These are phyloP conservation scores for Sitophilus oryzae DNA, from an alignment of 1,140 invertebrate genomes.

Conservation along the genomic window DNA sequence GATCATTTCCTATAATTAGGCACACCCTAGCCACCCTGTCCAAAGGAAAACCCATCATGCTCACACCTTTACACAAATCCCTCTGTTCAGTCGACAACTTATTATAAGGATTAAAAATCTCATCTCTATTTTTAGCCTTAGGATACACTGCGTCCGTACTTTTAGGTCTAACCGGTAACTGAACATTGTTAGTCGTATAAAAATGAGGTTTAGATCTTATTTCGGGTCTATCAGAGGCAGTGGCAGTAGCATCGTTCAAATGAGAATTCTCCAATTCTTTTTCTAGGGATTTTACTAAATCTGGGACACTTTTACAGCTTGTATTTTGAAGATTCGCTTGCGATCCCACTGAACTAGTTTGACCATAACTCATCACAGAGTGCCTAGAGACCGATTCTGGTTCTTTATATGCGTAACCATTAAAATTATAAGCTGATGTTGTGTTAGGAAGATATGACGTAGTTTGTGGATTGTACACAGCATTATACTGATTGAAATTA, in stretches of 20 bases:
- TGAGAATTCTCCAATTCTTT: constrained; percentile 55
- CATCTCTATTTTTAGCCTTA: constrained; percentile 23
- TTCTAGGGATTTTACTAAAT: constrained; percentile 66
- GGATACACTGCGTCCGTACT: constrained; percentile 28
- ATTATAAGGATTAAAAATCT: constrained; percentile 47
- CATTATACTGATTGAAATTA: constrained; percentile 8
- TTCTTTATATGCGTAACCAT: constrained; percentile 9
- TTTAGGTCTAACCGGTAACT: constrained; percentile 21
- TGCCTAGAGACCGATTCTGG: constrained; percentile 7
- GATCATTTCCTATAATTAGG: constrained; percentile 66
- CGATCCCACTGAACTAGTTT: constrained; percentile 8
- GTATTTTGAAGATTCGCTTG: constrained; percentile 33
- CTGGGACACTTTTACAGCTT: constrained; percentile 57
- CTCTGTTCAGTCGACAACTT: constrained; percentile 55
- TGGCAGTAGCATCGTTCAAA: constrained; percentile 37
- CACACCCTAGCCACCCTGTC: constrained; percentile 71
- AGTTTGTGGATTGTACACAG: constrained; percentile 1
- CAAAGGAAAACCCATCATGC: constrained; percentile 78
- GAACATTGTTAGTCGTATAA: constrained; percentile 15
- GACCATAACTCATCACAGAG: constrained; percentile 1
- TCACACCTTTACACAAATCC: constrained; percentile 62
- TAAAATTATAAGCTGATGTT: background rate
- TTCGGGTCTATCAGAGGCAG: too few species aligned
- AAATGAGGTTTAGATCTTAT: constrained; percentile 3
- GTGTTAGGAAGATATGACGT: constrained; percentile 2